Percentiles rank a stretch among this genome's conserved stretches.
Evolutionary conservation across 2,888 invertebrate genomes (phyloP).

Genomic region (Prosapia bicincta): DNA sequence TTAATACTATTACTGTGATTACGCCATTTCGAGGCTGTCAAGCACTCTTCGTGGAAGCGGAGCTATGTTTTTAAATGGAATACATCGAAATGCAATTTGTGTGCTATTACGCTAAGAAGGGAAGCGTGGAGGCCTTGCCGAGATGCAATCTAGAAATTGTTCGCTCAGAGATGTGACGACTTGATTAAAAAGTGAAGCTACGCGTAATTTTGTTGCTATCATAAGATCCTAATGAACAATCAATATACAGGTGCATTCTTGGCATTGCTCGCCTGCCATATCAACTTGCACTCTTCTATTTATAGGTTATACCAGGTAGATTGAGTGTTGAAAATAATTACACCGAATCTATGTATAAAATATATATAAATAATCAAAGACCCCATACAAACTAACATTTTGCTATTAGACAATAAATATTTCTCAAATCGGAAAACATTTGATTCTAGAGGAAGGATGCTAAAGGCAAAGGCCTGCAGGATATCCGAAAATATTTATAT

Average conservation of each 20-base stretch:
- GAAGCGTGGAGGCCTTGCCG: not conserved
- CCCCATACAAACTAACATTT: too few species aligned
- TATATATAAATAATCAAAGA: too few species aligned
- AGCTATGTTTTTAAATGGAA: not conserved
- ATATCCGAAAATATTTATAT: too few species aligned
- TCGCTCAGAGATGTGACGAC: not conserved
- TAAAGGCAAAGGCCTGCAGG: too few species aligned
- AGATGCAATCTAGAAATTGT: not conserved
- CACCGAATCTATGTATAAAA: too few species aligned
- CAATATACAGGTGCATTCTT: not conserved
- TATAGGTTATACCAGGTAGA: too few species aligned
- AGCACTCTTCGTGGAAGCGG: not conserved
- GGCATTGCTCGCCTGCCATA: too few species aligned
- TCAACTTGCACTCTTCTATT: too few species aligned
- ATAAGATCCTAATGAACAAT: not conserved
- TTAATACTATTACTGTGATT: not conserved
- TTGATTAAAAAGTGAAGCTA: not conserved
- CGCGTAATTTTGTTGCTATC: not conserved
- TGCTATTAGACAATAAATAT: too few species aligned
- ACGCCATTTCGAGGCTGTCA: not conserved
- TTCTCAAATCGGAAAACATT: too few species aligned
- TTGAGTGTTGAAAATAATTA: too few species aligned
- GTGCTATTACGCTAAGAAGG: not conserved
- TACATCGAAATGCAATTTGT: not conserved
- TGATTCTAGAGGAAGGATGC: too few species aligned